These are phyloP conservation scores for Scaptomyza parva DNA, from an alignment of 2,888 invertebrate species.

Conservation along the genomic window DNA sequence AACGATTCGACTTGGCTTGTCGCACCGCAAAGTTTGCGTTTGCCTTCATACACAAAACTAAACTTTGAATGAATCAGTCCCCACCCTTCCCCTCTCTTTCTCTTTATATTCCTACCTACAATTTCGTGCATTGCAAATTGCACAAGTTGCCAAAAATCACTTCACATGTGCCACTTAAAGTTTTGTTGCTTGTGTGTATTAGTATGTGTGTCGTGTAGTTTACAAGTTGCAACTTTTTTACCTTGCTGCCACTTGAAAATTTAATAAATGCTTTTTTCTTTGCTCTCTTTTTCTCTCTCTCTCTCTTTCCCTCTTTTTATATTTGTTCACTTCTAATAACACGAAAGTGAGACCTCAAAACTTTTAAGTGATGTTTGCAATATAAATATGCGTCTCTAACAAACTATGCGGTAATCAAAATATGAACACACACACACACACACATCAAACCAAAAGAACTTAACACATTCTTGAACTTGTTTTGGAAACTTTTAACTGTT, in stretches of 20 bases:
- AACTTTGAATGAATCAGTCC: constrained; percentile 55
- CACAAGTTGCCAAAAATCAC: constrained; percentile 78
- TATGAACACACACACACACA: background rate
- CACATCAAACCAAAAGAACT: background rate
- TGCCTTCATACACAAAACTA: constrained; percentile 42
- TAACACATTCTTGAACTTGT: background rate
- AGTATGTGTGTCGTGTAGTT: constrained; percentile 41
- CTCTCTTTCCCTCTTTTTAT: background rate
- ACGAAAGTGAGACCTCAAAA: constrained; percentile 48
- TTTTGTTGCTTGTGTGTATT: constrained; percentile 38
- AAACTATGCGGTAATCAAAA: constrained; percentile 25
- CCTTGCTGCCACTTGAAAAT: constrained; percentile 71
- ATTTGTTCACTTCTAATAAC: constrained; percentile 44
- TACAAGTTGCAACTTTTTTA: constrained; percentile 46
- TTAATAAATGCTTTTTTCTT: constrained; percentile 67
- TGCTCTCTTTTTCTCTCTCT: constrained; percentile 3
- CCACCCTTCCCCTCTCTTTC: background rate
- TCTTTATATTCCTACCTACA: constrained; percentile 2
- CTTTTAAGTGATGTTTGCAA: constrained; percentile 72
- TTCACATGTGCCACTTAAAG: constrained; percentile 80
- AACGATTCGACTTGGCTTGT: constrained; percentile 35
- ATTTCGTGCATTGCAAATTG: constrained; percentile 64
- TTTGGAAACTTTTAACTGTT: background rate
- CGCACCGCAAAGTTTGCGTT: constrained; percentile 54
- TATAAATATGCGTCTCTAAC: constrained; percentile 17